Percentiles rank a stretch among this genome's conserved stretches.
These are phyloP conservation scores for Chorisops tibialis DNA, from an alignment of 2,888 invertebrate species.

Conservation along the genomic window DNA sequence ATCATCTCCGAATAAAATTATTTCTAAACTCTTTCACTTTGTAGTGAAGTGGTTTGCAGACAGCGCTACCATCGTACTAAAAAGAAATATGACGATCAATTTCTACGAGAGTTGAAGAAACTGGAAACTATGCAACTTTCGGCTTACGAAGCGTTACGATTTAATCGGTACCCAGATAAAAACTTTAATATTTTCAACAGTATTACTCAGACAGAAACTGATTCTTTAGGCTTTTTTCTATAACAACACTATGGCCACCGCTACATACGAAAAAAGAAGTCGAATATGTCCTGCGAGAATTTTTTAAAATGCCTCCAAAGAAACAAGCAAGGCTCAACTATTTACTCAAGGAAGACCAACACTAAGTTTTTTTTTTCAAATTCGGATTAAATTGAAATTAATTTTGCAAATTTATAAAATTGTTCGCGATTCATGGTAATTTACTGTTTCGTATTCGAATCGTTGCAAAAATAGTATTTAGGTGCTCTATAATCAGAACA, in stretches of 20 bases:
- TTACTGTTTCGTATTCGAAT: too few species aligned
- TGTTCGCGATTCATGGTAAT: too few species aligned
- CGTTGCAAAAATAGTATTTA: too few species aligned
- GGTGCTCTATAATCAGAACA: too few species aligned
- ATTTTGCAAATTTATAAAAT: too few species aligned
- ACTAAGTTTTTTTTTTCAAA: too few species aligned
- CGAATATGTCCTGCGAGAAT: conserved; percentile 26
- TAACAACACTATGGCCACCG: conserved; percentile 51
- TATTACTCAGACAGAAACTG: conserved; percentile 21
- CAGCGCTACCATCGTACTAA: conserved; percentile 8
- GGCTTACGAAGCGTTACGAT: conserved; percentile 50
- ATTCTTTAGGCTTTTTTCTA: conserved; percentile 46
- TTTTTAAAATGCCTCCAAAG: conserved; percentile 25
- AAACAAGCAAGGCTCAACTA: conserved; percentile 29
- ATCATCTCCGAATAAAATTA: too few species aligned
- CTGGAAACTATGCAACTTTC: conserved; percentile 51
- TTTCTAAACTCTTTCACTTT: background rate
- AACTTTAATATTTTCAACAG: too few species aligned
- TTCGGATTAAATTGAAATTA: too few species aligned
- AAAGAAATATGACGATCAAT: conserved; percentile 45
- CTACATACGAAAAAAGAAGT: conserved; percentile 44
- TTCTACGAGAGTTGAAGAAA: conserved; percentile 49
- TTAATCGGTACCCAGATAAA: conserved; percentile 49
- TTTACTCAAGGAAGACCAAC: conserved; percentile 21
- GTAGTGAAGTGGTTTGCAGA: conserved; percentile 29